Base-by-base conservation (phyloP, 2,797 vertebrate genomes). In the Coracias cyanogaster region DNA sequence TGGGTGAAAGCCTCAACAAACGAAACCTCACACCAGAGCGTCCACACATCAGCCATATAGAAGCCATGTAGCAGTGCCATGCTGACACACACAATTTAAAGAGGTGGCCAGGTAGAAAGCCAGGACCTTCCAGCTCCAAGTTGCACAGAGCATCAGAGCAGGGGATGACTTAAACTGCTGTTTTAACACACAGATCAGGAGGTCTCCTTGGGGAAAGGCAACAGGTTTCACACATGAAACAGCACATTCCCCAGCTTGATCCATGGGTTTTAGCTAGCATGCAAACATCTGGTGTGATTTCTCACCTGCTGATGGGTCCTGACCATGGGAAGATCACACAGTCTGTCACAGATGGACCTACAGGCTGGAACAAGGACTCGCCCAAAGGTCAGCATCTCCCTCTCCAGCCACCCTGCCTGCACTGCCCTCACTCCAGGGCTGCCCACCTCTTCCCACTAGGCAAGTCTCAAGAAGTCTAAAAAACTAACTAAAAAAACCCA, bases 121-220 rank as follows among this genome's bases (percentile, higher is more conserved):
- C 20, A 25, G 22, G 4, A 9, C 26, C 48, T 71, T 41, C 41
- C 16, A 16, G 14, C 41, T 37, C 41, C 43, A 58, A 35, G 17
- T 52, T 76, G 13, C 54, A 52, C 0, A 1, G 77, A 93, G 39
- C 37, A 76, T 43, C 55, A 6, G 2, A 93, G 66, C 43, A 72
- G 26, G 10, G 46, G 31, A 51, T 31, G 0, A 61, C 39, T 86
- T 66, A 35, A 84, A 52, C 5, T 64, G 25, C 55, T 60, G 45
- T 39, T 86, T 70, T 48, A 77, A 82, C 55, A 46, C 35, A 83
- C 0, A 12, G 48, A 41, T 15, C 0, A 0, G 46, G 70, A 3
- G 17, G 52, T 62, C 21, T 94, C 10, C 72, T 88, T 3, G 1
- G 71, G 29, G 71, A 95, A 88, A 78, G 41, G 9, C 58, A 82